Conservation (phyloP, 2,888 invertebrate genomes). For the Leptarthrus brevirostris region DNA sequence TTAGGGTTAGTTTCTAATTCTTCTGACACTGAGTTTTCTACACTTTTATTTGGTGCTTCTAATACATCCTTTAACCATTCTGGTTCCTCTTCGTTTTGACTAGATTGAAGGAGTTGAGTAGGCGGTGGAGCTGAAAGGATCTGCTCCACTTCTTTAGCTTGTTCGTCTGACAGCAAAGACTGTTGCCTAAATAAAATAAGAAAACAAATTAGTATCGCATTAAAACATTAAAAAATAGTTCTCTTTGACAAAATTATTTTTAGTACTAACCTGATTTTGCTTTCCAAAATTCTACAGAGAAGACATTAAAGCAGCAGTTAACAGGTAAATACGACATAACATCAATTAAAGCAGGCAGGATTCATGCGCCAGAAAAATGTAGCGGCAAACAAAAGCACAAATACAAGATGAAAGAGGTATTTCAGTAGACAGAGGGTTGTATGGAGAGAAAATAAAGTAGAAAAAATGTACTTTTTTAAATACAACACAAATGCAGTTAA, state of each 20-base stretch:
- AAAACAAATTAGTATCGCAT: no score
- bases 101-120: constrained; percentile 66
- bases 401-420: constrained; percentile 5
- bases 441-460: constrained; percentile 8
- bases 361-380: constrained; percentile 40
- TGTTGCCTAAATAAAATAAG: constrained; percentile 73
- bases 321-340: constrained; percentile 30
- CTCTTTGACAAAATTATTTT: neutral
- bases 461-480: constrained; percentile 34
- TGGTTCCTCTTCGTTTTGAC: constrained; percentile 58
- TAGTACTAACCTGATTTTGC: constrained; percentile 81
- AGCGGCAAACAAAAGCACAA: constrained; percentile 31
- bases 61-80: constrained; percentile 72
- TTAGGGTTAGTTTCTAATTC: constrained; percentile 23
- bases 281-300: constrained; percentile 79
- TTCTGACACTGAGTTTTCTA: constrained; percentile 60
- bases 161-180: constrained; percentile 86
- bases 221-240: no score
- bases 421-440: constrained; percentile 5
- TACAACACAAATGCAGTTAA: constrained; percentile 8
- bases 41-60: constrained; percentile 69
- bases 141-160: constrained; percentile 88
- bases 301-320: constrained; percentile 48
- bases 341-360: constrained; percentile 38
- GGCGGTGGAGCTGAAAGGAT: constrained; percentile 74